Conservation (phyloP, 2,888 invertebrate genomes). For the Erebia aethiops region DNA sequence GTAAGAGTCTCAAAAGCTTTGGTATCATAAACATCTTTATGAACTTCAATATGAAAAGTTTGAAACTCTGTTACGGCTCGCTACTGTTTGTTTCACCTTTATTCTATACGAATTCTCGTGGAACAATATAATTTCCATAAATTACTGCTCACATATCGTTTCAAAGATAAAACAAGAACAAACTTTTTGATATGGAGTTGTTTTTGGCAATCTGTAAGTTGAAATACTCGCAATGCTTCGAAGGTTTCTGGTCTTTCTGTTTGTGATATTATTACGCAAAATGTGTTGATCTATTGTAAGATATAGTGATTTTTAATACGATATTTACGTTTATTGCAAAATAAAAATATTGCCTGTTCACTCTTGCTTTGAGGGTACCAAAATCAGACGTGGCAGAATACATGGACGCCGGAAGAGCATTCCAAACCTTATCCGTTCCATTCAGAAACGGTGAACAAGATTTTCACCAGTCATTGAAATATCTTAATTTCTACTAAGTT, state of each 20-base stretch:
- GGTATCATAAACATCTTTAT: slow-evolving; percentile 16
- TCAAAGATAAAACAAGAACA: slow-evolving; percentile 29
- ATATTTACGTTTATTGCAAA: no score
- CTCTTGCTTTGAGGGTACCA: no score
- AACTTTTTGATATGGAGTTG: slow-evolving; percentile 14
- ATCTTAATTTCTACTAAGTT: no score
- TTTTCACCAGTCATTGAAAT: no score
- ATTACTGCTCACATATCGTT: slow-evolving; percentile 34
- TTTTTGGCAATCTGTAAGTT: neutral
- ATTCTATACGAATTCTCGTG: slow-evolving; percentile 20
- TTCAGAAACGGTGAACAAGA: no score
- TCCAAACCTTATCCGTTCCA: no score
- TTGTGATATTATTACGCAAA: neutral
- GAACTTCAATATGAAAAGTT: slow-evolving; percentile 9
- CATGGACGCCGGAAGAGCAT: no score
- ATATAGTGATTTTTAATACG: neutral
- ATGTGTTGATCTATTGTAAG: neutral
- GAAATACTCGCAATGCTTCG: neutral
- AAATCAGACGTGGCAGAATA: no score
- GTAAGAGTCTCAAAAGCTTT: neutral
- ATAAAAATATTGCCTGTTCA: no score
- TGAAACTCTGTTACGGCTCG: neutral
- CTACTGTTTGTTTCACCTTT: slow-evolving; percentile 7
- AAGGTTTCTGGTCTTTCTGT: neutral
- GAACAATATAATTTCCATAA: slow-evolving; percentile 26